Conservation (phyloP, 2,888 invertebrate species). For the Patella ulyssiponensis region DNA sequence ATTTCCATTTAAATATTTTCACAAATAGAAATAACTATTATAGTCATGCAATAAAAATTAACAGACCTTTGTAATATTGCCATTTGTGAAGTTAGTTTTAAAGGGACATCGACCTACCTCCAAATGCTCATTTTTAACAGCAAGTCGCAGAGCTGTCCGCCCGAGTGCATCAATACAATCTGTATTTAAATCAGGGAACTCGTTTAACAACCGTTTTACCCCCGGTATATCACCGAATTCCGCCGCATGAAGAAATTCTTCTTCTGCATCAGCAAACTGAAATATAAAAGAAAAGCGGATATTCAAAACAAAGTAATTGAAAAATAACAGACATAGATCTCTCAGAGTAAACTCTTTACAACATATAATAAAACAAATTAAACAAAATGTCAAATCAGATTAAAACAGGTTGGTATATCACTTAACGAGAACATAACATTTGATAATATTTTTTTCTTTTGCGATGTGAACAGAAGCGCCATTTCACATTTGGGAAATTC, state of each 20-base stretch:
- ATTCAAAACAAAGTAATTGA: too few species aligned
- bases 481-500: too few species aligned
- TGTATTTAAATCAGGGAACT: slow-evolving; percentile 59
- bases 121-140: slow-evolving; percentile 69
- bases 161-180: slow-evolving; percentile 68
- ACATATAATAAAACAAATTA: too few species aligned
- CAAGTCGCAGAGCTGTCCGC: slow-evolving; percentile 64
- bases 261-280: slow-evolving; percentile 61
- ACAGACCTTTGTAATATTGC: neutral
- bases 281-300: neutral
- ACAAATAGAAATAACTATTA: neutral
- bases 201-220: slow-evolving; percentile 54
- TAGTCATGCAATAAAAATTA: neutral
- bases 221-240: slow-evolving; percentile 68
- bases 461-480: too few species aligned
- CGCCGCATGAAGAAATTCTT: slow-evolving; percentile 67
- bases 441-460: too few species aligned
- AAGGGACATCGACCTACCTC: slow-evolving; percentile 53
- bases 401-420: too few species aligned
- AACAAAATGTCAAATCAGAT: too few species aligned
- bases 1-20: neutral
- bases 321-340: too few species aligned
- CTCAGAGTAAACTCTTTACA: too few species aligned
- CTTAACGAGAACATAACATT: too few species aligned
- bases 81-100: neutral